phyloP scores from a whole-genome alignment of 2,797 vertebrate species.

The Valencia hispanica region DNA sequence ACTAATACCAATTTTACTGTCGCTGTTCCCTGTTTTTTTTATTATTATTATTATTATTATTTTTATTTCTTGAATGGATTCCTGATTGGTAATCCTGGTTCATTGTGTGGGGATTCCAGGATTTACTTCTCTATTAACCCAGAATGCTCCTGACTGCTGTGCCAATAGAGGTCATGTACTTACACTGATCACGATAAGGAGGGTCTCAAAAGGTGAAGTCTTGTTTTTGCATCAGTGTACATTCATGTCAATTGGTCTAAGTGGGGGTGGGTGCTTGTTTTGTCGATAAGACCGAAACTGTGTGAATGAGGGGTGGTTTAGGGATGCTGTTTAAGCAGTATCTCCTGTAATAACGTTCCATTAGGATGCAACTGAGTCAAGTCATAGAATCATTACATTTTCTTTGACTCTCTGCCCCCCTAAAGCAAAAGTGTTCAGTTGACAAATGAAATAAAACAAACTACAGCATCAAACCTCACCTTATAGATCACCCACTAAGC shows the following conservation, averaged over 20 bases:
- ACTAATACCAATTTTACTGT: background rate
- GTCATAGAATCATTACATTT: background rate
- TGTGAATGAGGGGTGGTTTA: constrained; percentile 24
- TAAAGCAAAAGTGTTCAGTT: background rate
- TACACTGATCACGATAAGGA: constrained; percentile 68
- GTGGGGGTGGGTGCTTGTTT: constrained; percentile 28
- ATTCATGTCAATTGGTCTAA: constrained; percentile 11
- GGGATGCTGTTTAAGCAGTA: constrained; percentile 42
- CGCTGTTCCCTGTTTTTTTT: background rate
- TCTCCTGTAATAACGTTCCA: constrained; percentile 47
- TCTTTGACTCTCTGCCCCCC: background rate
- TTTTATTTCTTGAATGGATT: constrained; percentile 6
- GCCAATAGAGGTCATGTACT: constrained; percentile 61
- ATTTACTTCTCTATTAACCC: constrained; percentile 59
- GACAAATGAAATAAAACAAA: constrained; percentile 1
- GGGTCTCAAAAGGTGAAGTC: constrained; percentile 18
- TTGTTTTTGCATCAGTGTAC: constrained; percentile 6
- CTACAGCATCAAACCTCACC: constrained; percentile 8
- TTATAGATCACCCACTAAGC: constrained; percentile 21
- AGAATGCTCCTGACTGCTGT: constrained; percentile 33
- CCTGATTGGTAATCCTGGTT: constrained; percentile 12
- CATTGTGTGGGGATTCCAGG: constrained; percentile 12
- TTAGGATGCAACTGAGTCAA: constrained; percentile 21
- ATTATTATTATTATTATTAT: too few relatives aligned
- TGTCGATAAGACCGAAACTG: constrained; percentile 56